phyloP scores from a whole-genome alignment of 2,113 vertebrate species.

The Miniopterus natalensis region DNA sequence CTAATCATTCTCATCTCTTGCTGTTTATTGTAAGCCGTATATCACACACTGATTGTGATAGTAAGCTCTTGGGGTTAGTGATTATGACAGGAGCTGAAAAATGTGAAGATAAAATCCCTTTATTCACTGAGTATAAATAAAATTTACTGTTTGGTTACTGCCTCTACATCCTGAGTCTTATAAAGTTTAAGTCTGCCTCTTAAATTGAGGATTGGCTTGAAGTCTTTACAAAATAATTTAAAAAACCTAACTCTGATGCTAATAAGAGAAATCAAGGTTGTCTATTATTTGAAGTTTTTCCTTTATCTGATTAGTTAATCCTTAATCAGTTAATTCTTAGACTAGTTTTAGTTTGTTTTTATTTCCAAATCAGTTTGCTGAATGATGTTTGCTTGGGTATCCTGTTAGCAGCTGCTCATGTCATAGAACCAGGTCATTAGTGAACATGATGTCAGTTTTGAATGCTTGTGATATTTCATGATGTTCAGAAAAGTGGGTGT shows the following conservation, averaged over 20 bases:
- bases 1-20: conserved; percentile 14
- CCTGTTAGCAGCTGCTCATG: neutral
- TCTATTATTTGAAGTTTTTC: neutral
- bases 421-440: neutral
- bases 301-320: conserved; percentile 10
- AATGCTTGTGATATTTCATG: neutral
- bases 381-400: neutral
- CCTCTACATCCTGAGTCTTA: neutral
- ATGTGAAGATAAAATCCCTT: neutral
- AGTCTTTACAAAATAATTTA: conserved; percentile 19
- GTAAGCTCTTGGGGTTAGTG: neutral
- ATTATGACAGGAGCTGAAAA: neutral
- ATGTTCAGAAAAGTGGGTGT: neutral
- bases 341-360: neutral
- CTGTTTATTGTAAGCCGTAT: neutral
- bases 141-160: conserved; percentile 38
- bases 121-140: neutral
- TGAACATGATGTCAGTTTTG: neutral
- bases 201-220: conserved; percentile 39
- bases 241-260: conserved; percentile 21
- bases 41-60: neutral
- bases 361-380: conserved; percentile 39
- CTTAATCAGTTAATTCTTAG: neutral
- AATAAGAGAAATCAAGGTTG: neutral
- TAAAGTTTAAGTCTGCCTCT: conserved; percentile 21